A percentile compares a stretch with the other conserved stretches of the same genome.
Conservation (phyloP, 2,888 invertebrate species). For the Drosophila prostipennis region DNA sequence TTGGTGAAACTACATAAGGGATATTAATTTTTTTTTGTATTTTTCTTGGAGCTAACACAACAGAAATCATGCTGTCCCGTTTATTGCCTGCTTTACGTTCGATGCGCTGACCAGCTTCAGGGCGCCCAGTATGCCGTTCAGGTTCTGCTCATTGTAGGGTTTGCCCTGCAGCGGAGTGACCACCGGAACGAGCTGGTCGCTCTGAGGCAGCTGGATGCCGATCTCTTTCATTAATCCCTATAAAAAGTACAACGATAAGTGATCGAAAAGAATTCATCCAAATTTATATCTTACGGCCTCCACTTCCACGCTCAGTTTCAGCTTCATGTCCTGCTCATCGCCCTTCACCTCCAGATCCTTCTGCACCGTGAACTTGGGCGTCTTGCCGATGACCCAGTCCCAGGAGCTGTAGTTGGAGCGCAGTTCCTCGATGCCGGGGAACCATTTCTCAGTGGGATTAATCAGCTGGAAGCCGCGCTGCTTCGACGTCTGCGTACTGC, state of each 20-base stretch:
- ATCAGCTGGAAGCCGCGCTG: constrained; percentile 94
- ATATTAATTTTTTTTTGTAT: not conserved
- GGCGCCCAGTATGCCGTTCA: constrained; percentile 82
- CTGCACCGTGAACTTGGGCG: constrained; percentile 91
- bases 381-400: constrained; percentile 95
- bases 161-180: constrained; percentile 82
- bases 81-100: constrained; percentile 84
- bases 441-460: constrained; percentile 95
- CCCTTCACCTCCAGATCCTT: constrained; percentile 84
- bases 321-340: constrained; percentile 85
- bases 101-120: constrained; percentile 84
- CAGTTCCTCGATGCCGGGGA: constrained; percentile 91
- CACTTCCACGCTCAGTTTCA: constrained; percentile 86
- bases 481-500: constrained; percentile 88
- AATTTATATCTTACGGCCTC: constrained; percentile 77
- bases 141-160: constrained; percentile 82
- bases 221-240: constrained; percentile 83
- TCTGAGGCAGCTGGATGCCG: constrained; percentile 79
- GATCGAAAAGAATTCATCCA: no score
- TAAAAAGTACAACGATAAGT: not conserved
- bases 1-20: constrained; percentile 25
- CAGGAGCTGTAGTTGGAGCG: constrained; percentile 90
- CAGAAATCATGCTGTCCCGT: constrained; percentile 73
- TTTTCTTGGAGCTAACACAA: constrained; percentile 30
- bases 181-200: constrained; percentile 82